Base-by-base conservation (phyloP, 2,113 vertebrate genomes). In the Corythoichthys intestinalis region DNA sequence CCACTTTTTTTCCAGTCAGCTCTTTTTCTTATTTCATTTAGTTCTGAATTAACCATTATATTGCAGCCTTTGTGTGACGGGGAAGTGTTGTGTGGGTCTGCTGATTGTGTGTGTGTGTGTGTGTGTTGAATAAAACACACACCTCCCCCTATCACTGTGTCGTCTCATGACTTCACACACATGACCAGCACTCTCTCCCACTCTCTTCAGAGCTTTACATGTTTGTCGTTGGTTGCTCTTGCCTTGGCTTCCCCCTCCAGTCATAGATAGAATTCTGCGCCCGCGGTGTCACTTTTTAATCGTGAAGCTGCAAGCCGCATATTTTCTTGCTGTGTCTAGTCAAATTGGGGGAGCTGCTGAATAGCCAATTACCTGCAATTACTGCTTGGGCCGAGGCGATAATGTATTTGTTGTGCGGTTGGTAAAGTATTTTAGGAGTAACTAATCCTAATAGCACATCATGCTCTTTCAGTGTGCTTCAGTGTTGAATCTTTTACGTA, bases 151-250 rank as follows among this genome's bases (percentile, higher is more conserved):
- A 64, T 82, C 83, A 71, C 69, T 87, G 67, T 76, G 78, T 71
- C 81, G 89, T 91, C 91, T 88, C 81, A 91, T 93, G 92, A 93
- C 91, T 85, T 35, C 72, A 74, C 78, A 88, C 91, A 89, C 90
- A 92, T 91, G 92, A 93, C 87, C 81, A 70, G 72, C 87, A 82
- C 69, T 71, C 78, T 37, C 56, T 69, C 74, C 74, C 38, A 9
- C 66, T 66, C 65, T 54, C 75, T 49, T 59, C 77, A 67, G 47
- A 73, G 69, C 66, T 67, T 65, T 74, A 69, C 79, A 71, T 62
- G 54, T 77, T 65, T 70, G 59, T 65, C 52, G 65, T 48, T 37
- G 65, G 61, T 70, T 76, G 57, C 66, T 73, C 28, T 58, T 13
- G 9, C 15, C 72, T n/a, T 17, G 20, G n/a, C 20, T 63, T 47